These are phyloP conservation scores for Zaprionus taronus DNA, from an alignment of 1,140 invertebrate genomes.

Conservation along the genomic window DNA sequence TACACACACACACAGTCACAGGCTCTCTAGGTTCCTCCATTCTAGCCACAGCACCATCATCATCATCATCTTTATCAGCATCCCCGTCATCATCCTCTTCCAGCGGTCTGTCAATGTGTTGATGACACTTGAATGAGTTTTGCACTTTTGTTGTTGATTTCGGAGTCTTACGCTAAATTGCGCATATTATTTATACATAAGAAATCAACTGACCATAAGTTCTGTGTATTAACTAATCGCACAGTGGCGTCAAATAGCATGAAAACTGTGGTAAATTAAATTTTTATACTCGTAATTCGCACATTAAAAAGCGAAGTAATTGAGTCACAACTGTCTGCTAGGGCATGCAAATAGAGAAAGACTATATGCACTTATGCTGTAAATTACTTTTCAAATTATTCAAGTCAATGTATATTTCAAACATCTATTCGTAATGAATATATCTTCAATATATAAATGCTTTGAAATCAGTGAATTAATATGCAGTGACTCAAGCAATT, in stretches of 20 bases:
- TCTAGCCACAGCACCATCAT: background rate
- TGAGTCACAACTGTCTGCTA: no score
- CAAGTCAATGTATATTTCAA: no score
- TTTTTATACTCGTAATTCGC: background rate
- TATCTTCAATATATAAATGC: no score
- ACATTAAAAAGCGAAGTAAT: background rate
- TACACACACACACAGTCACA: background rate
- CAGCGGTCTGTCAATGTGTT: constrained; percentile 52
- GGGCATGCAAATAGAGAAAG: no score
- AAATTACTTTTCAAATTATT: no score
- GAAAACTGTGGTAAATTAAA: constrained; percentile 21
- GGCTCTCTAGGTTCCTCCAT: background rate
- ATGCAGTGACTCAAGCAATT: no score
- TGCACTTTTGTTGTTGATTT: constrained; percentile 45
- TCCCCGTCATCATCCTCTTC: constrained; percentile 10
- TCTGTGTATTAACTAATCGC: constrained; percentile 75
- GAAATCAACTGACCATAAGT: constrained; percentile 80
- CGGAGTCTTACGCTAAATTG: constrained; percentile 69
- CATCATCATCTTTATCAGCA: constrained; percentile 2
- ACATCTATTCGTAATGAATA: no score
- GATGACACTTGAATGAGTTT: constrained; percentile 80
- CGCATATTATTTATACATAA: constrained; percentile 80
- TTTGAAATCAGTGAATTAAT: no score
- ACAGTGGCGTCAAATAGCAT: background rate
- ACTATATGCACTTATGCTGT: no score